Percentiles rank a stretch among this genome's conserved stretches.
These are phyloP conservation scores for Heliothis peltigera DNA, from an alignment of 2,888 invertebrate genomes.

Conservation along the genomic window DNA sequence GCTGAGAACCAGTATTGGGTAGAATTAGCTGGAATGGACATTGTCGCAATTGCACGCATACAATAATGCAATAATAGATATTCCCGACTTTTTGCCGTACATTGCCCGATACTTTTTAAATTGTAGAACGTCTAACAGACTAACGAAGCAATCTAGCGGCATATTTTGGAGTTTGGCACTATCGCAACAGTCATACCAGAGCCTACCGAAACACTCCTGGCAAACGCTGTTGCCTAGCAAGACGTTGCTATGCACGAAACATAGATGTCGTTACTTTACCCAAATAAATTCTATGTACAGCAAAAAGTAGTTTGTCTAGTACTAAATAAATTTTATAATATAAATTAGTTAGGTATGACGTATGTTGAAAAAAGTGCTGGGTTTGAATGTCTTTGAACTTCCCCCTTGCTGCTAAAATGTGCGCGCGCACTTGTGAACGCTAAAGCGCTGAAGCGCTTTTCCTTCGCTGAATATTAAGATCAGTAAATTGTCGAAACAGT, in stretches of 20 bases:
- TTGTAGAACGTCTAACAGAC: neutral
- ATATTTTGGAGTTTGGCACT: neutral
- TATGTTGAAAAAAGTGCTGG: neutral
- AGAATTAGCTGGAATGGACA: neutral
- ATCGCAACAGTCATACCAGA: neutral
- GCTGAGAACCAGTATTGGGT: neutral
- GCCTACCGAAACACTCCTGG: conserved; percentile 8
- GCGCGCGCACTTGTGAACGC: conserved; percentile 53
- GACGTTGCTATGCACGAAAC: conserved; percentile 5
- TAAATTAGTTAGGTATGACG: neutral
- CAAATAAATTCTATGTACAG: neutral
- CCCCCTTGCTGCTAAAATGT: conserved; percentile 34
- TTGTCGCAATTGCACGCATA: neutral
- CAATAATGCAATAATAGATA: neutral
- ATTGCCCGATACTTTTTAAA: no score
- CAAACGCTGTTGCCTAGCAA: conserved; percentile 21
- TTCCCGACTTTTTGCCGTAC: neutral
- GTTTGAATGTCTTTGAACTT: conserved; percentile 38
- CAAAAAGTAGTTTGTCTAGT: neutral
- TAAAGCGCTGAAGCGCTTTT: conserved; percentile 56
- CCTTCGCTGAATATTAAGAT: neutral
- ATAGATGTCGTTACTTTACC: conserved; percentile 34
- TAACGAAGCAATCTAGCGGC: neutral
- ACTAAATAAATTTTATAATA: neutral
- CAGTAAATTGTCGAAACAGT: neutral